phyloP scores from a whole-genome alignment of 2,797 vertebrate genomes.

The Nothura maculosa region DNA sequence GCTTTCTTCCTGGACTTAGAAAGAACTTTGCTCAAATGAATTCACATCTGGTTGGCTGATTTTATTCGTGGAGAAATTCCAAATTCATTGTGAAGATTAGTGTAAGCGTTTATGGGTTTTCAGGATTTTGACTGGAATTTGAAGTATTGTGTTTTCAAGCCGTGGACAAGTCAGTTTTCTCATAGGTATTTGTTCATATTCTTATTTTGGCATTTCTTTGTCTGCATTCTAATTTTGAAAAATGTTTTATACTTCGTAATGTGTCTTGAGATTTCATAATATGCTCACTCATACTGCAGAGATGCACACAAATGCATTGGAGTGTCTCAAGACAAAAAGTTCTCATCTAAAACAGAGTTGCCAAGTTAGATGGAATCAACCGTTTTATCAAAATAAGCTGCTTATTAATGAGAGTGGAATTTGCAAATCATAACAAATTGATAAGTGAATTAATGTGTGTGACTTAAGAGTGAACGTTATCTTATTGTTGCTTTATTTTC shows the following conservation, averaged over 20 bases:
- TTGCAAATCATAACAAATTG: constrained; percentile 49
- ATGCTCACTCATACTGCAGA: constrained; percentile 50
- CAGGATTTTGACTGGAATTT: constrained; percentile 84
- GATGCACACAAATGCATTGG: constrained; percentile 34
- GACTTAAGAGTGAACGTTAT: background rate
- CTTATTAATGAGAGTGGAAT: constrained; percentile 64
- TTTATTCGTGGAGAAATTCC: constrained; percentile 82
- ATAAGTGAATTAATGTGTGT: constrained; percentile 10
- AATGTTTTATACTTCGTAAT: constrained; percentile 67
- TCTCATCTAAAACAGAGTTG: constrained; percentile 28
- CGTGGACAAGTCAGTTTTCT: constrained; percentile 79
- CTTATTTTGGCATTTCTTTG: constrained; percentile 81
- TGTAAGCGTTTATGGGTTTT: constrained; percentile 81
- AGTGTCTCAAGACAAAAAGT: constrained; percentile 49
- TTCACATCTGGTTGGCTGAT: constrained; percentile 85
- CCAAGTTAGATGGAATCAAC: constrained; percentile 54
- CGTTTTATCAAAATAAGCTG: constrained; percentile 42
- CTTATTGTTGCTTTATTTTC: background rate
- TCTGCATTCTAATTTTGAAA: constrained; percentile 75
- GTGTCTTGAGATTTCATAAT: constrained; percentile 64
- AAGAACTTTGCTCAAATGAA: constrained; percentile 77
- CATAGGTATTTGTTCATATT: constrained; percentile 81
- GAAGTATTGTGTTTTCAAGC: constrained; percentile 83
- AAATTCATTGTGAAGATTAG: constrained; percentile 81
- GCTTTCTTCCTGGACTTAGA: constrained; percentile 53